These are phyloP conservation scores for Ectemnius cavifrons DNA, from an alignment of 2,888 invertebrate species.

Conservation along the genomic window DNA sequence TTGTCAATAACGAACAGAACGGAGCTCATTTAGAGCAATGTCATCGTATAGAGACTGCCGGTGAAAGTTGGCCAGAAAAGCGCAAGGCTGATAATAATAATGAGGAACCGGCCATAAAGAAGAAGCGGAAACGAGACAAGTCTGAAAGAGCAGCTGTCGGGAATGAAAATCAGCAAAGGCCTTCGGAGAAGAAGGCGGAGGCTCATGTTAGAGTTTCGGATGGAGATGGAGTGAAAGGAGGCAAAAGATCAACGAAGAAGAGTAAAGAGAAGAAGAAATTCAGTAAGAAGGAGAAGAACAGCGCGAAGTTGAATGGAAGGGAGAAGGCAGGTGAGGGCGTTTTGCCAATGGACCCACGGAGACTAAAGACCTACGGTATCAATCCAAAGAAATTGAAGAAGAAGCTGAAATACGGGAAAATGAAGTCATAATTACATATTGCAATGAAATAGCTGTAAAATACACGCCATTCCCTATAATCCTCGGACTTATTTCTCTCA, in stretches of 20 bases:
- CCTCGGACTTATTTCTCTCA: too few species aligned
- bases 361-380: conserved; percentile 93
- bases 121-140: conserved; percentile 51
- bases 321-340: conserved; percentile 45
- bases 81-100: background rate
- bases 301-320: conserved; percentile 24
- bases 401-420: conserved; percentile 85
- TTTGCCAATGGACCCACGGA: conserved; percentile 82
- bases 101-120: conserved; percentile 22
- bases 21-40: conserved; percentile 17
- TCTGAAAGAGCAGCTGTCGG: conserved; percentile 6
- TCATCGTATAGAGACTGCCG: background rate
- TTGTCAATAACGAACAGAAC: conserved; percentile 8
- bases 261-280: conserved; percentile 34
- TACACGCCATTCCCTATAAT: too few species aligned
- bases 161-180: background rate
- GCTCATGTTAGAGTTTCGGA: background rate
- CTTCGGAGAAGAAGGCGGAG: background rate
- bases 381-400: conserved; percentile 93
- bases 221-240: background rate
- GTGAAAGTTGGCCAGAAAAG: background rate
- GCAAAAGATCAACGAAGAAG: conserved; percentile 5
- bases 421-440: conserved; percentile 64
- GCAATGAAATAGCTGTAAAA: conserved; percentile 32
- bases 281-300: conserved; percentile 32